phyloP scores from a whole-genome alignment of 2,888 invertebrate species.

The Cerastis leucographa region DNA sequence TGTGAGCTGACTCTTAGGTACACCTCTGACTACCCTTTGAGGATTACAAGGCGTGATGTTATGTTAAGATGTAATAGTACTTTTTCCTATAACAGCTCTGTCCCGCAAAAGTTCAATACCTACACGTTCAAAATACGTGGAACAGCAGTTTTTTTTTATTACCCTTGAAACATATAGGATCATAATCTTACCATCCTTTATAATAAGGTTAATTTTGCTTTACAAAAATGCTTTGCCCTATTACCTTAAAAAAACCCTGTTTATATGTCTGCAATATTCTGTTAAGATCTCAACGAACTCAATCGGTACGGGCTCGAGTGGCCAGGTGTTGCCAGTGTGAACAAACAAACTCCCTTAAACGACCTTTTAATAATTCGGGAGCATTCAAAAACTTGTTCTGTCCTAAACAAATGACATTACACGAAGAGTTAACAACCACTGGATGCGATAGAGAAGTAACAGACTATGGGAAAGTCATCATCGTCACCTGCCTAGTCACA shows the following conservation, averaged over 20 bases:
- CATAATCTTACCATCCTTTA: no score
- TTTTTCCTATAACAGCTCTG: no score
- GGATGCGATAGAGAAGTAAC: conserved; percentile 14
- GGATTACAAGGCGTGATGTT: no score
- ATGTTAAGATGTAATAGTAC: no score
- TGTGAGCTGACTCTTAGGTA: no score
- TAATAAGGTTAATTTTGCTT: no score
- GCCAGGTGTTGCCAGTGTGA: conserved; percentile 45
- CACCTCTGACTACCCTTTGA: no score
- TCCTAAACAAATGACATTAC: conserved; percentile 61
- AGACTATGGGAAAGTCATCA: background rate
- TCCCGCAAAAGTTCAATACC: no score
- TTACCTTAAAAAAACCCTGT: background rate
- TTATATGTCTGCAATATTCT: background rate
- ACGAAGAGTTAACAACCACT: conserved; percentile 24
- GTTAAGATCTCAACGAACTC: conserved; percentile 11
- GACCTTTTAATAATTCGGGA: conserved; percentile 64
- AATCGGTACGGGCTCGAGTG: conserved; percentile 21
- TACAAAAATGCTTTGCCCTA: background rate
- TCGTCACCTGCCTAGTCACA: background rate
- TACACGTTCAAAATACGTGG: no score
- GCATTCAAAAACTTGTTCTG: conserved; percentile 59
- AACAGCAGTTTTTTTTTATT: no score
- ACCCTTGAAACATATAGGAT: no score
- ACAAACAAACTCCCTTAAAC: conserved; percentile 57